phyloP scores from a whole-genome alignment of 1,140 invertebrate species.

The Formica selysi region DNA sequence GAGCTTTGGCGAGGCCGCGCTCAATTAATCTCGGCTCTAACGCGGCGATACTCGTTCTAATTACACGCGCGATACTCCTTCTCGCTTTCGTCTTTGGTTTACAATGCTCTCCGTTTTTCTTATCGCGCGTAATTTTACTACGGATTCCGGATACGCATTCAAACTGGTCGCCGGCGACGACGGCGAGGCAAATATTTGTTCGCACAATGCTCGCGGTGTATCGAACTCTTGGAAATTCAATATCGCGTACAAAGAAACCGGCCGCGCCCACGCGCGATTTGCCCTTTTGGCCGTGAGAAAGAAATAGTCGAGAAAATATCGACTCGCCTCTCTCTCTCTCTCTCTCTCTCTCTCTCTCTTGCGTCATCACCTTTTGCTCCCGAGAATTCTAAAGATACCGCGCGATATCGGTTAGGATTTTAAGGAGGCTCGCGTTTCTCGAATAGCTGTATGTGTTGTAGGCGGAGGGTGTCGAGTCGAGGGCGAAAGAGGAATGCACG shows the following conservation, averaged over 20 bases:
- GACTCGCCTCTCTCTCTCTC: not conserved
- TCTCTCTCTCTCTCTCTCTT: not conserved
- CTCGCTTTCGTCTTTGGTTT: not conserved
- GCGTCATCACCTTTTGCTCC: slow-evolving; percentile 8
- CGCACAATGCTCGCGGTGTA: slow-evolving; percentile 35
- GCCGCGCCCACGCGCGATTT: slow-evolving; percentile 25
- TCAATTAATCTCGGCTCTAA: slow-evolving; percentile 42
- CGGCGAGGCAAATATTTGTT: slow-evolving; percentile 48
- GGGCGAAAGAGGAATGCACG: not conserved
- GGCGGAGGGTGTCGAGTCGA: slow-evolving; percentile 22
- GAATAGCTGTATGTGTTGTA: slow-evolving; percentile 34
- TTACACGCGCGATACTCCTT: not conserved
- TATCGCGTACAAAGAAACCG: slow-evolving; percentile 36
- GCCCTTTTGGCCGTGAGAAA: slow-evolving; percentile 16
- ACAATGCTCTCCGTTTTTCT: too few species aligned
- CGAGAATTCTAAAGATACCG: slow-evolving; percentile 31
- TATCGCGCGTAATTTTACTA: slow-evolving; percentile 8
- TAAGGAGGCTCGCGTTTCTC: slow-evolving; percentile 22
- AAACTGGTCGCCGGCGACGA: not conserved
- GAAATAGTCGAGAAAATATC: slow-evolving; percentile 23
- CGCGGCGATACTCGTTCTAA: slow-evolving; percentile 18
- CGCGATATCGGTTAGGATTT: slow-evolving; percentile 28
- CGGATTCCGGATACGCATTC: slow-evolving; percentile 31
- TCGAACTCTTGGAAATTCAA: slow-evolving; percentile 56
- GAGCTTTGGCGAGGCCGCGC: slow-evolving; percentile 31